These are phyloP conservation scores for Cnemophilus loriae DNA, from an alignment of 2,113 vertebrate genomes.

Conservation along the genomic window DNA sequence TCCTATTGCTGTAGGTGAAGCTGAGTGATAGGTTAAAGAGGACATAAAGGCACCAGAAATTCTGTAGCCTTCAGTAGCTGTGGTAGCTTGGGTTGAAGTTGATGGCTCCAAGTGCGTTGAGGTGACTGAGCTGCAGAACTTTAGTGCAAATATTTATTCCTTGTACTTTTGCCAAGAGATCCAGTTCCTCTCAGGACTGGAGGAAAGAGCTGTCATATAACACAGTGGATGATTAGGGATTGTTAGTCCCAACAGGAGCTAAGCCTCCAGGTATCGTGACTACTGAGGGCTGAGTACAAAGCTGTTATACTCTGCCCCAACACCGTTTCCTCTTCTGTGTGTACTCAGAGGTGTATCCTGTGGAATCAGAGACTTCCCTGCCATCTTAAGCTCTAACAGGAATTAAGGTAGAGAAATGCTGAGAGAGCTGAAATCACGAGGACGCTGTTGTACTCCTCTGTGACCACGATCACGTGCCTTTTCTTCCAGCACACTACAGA, in stretches of 20 bases:
- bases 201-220: neutral
- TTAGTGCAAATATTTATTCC: neutral
- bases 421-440: neutral
- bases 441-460: neutral
- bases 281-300: neutral
- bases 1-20: neutral
- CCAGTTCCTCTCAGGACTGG: rapidly evolving
- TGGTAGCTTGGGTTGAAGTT: neutral
- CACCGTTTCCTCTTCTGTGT: neutral
- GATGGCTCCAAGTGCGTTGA: neutral
- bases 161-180: neutral
- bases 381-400: neutral
- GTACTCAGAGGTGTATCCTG: neutral
- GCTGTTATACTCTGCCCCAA: neutral
- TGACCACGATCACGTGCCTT: rapidly evolving
- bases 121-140: neutral
- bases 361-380: neutral
- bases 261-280: neutral
- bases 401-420: neutral
- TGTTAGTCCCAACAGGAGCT: neutral
- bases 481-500: neutral
- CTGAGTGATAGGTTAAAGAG: neutral
- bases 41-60: neutral
- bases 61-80: neutral
- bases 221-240: neutral